A percentile compares a stretch with the other conserved stretches of the same genome.
These are phyloP conservation scores for Hexactinellida sp. DNA, from an alignment of 37 sponge, comb jelly and placozoan genomes.

Conservation along the genomic window DNA sequence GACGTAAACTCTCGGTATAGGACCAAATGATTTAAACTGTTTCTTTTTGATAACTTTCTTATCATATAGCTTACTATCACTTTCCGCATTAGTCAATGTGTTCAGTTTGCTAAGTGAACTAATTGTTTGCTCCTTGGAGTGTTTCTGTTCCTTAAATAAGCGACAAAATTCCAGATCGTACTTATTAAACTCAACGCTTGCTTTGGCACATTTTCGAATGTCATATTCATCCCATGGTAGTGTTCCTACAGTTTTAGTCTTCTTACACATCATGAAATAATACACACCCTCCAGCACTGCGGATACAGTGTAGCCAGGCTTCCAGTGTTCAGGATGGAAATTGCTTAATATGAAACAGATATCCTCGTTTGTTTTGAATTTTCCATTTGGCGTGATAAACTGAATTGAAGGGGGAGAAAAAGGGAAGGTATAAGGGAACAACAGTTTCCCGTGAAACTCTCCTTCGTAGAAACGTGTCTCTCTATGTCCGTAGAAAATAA, in stretches of 20 bases:
- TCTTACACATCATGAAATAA: not conserved
- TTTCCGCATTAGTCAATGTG: no score
- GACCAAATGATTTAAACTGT: no score
- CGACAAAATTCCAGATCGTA: no score
- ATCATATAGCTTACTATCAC: no score
- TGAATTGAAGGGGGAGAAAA: not conserved
- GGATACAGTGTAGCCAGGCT: not conserved
- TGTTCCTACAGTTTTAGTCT: not conserved
- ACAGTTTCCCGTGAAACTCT: not conserved
- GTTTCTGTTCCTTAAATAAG: no score
- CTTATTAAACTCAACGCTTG: no score
- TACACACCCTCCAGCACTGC: not conserved
- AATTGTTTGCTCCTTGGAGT: no score
- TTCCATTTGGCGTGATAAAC: not conserved
- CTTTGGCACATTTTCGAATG: no score
- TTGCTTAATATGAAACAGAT: not conserved
- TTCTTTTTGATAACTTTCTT: no score
- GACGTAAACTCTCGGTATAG: no score
- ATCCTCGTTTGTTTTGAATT: not conserved
- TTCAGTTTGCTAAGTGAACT: no score
- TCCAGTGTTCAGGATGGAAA: conserved; percentile 2
- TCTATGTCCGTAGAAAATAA: not conserved
- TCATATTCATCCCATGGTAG: not conserved
- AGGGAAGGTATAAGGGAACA: not conserved
- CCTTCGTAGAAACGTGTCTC: not conserved